These are phyloP conservation scores for Nephrotoma flavescens DNA, from an alignment of 2,888 invertebrate species.

Conservation along the genomic window DNA sequence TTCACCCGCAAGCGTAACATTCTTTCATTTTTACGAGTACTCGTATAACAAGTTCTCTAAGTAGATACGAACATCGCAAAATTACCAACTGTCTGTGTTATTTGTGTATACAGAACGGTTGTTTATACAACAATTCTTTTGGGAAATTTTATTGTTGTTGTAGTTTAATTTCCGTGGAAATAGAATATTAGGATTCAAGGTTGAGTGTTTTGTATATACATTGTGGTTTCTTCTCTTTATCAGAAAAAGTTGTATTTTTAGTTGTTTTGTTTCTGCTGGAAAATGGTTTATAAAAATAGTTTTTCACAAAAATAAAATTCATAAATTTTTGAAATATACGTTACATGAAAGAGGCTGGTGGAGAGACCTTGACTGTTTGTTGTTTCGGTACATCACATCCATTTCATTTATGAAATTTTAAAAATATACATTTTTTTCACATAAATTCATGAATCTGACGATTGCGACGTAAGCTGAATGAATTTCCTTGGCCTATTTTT, in stretches of 20 bases:
- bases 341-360: neutral
- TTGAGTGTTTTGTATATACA: neutral
- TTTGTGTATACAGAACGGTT: neutral
- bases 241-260: neutral
- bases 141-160: neutral
- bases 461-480: neutral
- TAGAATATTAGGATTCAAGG: neutral
- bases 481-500: neutral
- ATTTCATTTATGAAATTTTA: neutral
- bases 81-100: neutral
- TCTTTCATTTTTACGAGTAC: neutral
- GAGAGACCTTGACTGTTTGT: neutral
- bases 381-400: neutral
- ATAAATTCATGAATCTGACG: neutral
- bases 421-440: neutral
- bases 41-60: too few species aligned
- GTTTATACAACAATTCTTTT: neutral
- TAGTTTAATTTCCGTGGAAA: neutral
- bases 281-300: neutral
- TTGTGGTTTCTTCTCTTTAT: neutral
- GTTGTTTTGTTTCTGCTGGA: neutral
- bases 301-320: neutral
- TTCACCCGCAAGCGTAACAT: neutral
- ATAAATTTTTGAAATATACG: neutral
- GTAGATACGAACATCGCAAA: neutral